Evolutionary conservation across 1,140 invertebrate genomes (phyloP), one percentile per base, ranked within the genome.

Genomic region (Procambarus virginalis): DNA sequence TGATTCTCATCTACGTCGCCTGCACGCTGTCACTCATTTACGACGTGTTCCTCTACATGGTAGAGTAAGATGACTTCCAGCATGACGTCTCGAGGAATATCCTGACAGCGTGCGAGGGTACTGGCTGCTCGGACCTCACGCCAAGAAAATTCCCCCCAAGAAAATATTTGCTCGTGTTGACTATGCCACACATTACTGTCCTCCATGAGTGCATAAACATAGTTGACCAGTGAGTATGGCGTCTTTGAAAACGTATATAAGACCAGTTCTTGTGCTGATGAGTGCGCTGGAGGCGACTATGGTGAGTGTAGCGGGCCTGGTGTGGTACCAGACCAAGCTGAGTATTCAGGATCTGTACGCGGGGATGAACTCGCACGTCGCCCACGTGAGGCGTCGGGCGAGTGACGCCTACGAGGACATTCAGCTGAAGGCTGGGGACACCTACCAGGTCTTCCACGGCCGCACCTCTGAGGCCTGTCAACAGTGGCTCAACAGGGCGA

Each of bases 401-500:
- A 89, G 86, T 20, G 80, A 76, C 51, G 80, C 55, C 2, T 89
- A 83, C 34, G 86, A 89, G 60, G 86, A 83, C 79, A 55, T 82
- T 3, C 86, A 89, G 86, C 70, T 82, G n/a, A 89, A 48, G 79
- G 86, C 86, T 51, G 77, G 86, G 8, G 86, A 64, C 78, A 89
- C 79, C 20, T 89, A 73, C 51, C 48, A 82, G 17, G 86, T 73
- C 70, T 79, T 89, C 17, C 86, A 89, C 20, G 48, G 77, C 45
- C 64, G 79, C 12, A 73, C 86, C 45, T 20, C 79, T 0, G 60
- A 87, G 81, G 58, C 79, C 79, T 87, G 79, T 81, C 86, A 89
- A 73, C 78, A 51, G 60, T 89, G 68, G 64, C 48, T 89, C 58
- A 80, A 76, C 80, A 83, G 80, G n/a, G 80, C 75, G 46, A 89